Evolutionary conservation across 2,113 vertebrate genomes (phyloP).

Genomic region (Pseudorhombus dupliciocellatus): DNA sequence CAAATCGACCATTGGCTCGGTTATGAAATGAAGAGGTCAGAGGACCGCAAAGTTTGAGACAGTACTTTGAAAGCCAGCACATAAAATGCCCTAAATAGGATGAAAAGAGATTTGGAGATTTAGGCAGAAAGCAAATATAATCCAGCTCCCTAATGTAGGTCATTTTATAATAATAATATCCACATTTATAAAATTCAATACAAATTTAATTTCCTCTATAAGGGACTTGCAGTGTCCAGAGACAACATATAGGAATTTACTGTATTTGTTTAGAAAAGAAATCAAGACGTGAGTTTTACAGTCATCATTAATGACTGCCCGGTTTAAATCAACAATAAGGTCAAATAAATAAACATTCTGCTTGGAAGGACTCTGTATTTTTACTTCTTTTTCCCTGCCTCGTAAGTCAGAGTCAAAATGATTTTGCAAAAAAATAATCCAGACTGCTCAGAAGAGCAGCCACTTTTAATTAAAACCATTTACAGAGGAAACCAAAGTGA

Average conservation of each 20-base stretch:
- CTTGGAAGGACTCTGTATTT: neutral
- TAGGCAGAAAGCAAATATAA: constrained; percentile 59
- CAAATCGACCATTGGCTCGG: constrained; percentile 14
- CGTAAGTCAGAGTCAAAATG: constrained; percentile 50
- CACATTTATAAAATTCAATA: constrained; percentile 41
- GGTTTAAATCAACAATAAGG: constrained; percentile 30
- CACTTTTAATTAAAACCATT: constrained; percentile 80
- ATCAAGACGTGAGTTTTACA: neutral
- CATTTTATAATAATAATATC: constrained; percentile 57
- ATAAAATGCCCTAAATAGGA: constrained; percentile 60
- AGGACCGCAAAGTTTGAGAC: constrained; percentile 38
- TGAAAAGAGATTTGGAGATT: constrained; percentile 72
- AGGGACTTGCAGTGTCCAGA: constrained; percentile 14
- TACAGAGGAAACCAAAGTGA: constrained; percentile 68
- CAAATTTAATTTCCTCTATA: constrained; percentile 5
- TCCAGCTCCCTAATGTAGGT: constrained; percentile 64
- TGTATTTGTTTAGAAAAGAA: constrained; percentile 8
- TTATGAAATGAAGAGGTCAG: constrained; percentile 48
- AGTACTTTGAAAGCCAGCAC: constrained; percentile 40
- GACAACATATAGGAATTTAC: neutral
- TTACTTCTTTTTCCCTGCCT: constrained; percentile 14
- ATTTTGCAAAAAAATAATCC: constrained; percentile 64
- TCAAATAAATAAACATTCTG: constrained; percentile 36
- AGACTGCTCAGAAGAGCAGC: constrained; percentile 64
- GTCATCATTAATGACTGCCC: neutral